Conservation (phyloP, 2,888 invertebrate genomes). For the Drosophila lacicola region DNA sequence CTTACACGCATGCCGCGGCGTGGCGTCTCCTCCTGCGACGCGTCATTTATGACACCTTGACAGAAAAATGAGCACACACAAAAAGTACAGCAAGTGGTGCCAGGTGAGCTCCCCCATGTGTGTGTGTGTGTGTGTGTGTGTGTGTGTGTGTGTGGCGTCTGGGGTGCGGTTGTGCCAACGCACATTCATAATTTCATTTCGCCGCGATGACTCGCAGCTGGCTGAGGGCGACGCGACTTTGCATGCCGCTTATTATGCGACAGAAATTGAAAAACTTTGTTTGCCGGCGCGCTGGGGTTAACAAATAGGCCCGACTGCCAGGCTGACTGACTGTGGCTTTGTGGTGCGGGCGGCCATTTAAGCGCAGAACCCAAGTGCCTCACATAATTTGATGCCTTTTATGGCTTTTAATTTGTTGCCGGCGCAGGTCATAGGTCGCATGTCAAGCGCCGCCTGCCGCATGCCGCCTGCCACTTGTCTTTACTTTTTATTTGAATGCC, state of each 20-base stretch:
- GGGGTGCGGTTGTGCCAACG: conserved; percentile 78
- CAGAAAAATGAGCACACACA: conserved; percentile 77
- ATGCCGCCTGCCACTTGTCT: conserved; percentile 22
- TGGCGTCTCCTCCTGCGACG: conserved; percentile 51
- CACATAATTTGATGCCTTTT: conserved; percentile 81
- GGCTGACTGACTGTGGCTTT: conserved; percentile 22
- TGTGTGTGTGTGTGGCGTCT: conserved; percentile 39
- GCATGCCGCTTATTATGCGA: conserved; percentile 77
- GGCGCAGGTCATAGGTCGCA: conserved; percentile 47
- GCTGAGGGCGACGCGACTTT: conserved; percentile 37
- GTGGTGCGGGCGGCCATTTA: conserved; percentile 49
- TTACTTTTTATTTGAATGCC: conserved; percentile 34
- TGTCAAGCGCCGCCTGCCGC: conserved; percentile 38
- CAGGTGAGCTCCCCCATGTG: conserved; percentile 54
- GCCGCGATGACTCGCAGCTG: conserved; percentile 55
- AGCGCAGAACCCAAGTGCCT: conserved; percentile 72
- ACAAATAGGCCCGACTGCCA: conserved; percentile 68
- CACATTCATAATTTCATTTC: conserved; percentile 81
- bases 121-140: neutral
- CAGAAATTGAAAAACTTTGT: conserved; percentile 83
- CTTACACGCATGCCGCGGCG: conserved; percentile 72
- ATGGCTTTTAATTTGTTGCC: conserved; percentile 79
- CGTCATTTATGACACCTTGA: conserved; percentile 82
- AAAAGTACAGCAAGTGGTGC: conserved; percentile 49
- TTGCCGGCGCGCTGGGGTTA: conserved; percentile 79